Percentiles rank a stretch among this genome's conserved stretches.
phyloP scores from a whole-genome alignment of 1,140 invertebrate species.

The Caenorhabditis latens region DNA sequence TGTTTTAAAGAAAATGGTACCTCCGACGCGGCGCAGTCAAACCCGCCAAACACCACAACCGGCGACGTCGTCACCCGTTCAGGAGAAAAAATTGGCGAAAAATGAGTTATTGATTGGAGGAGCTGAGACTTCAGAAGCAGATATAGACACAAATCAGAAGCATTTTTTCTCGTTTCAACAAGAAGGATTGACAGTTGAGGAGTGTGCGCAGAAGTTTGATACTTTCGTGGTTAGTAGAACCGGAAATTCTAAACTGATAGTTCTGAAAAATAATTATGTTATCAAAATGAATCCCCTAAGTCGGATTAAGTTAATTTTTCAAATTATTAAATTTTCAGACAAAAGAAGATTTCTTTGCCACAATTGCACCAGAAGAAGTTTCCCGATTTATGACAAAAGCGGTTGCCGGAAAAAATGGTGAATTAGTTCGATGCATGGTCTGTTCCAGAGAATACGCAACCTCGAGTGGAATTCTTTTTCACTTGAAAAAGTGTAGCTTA shows the following conservation, averaged over 20 bases:
- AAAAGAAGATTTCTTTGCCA: background rate
- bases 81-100: background rate
- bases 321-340: background rate
- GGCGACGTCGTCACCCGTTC: background rate
- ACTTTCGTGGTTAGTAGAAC: background rate
- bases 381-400: background rate
- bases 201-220: conserved; percentile 5
- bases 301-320: too few relatives aligned
- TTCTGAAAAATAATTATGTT: too few relatives aligned
- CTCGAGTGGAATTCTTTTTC: background rate
- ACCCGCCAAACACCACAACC: background rate
- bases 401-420: background rate
- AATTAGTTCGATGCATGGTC: background rate
- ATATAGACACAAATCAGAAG: background rate
- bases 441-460: background rate
- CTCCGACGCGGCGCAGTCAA: background rate
- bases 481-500: background rate
- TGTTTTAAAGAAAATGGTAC: background rate
- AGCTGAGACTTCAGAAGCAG: too few relatives aligned
- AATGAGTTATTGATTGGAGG: background rate
- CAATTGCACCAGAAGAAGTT: background rate
- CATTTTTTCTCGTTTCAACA: conserved; percentile 20
- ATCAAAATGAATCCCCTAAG: too few relatives aligned
- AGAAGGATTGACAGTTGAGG: background rate
- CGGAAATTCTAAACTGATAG: background rate